Evolutionary conservation across 2,797 vertebrate genomes (phyloP).

Genomic region (Percopsis omiscomaycus): DNA sequence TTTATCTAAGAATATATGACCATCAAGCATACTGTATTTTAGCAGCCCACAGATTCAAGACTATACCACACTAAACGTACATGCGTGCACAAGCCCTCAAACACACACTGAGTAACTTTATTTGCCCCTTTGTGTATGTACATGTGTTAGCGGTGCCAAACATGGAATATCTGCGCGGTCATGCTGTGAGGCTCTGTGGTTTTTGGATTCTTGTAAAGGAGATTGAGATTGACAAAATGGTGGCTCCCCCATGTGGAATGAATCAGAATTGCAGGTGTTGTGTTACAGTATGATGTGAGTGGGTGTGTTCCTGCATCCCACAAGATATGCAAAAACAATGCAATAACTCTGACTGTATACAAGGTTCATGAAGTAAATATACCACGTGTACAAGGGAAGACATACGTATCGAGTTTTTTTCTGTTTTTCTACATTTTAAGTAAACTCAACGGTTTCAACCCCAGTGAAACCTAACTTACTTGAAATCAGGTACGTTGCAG

Average conservation of each 20-base stretch:
- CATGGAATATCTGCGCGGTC: slow-evolving; percentile 21
- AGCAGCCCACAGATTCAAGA: background rate
- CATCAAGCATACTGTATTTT: no score
- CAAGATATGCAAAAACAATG: slow-evolving; percentile 99
- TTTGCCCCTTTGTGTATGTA: slow-evolving; percentile 11
- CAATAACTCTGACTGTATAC: slow-evolving; percentile 94
- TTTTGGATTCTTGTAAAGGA: slow-evolving; percentile 15
- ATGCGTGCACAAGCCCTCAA: background rate
- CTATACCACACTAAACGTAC: background rate
- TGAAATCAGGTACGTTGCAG: slow-evolving; percentile 95
- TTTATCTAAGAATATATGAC: no score
- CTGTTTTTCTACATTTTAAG: slow-evolving; percentile 83
- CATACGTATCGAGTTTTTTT: slow-evolving; percentile 66
- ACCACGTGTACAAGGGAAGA: slow-evolving; percentile 55
- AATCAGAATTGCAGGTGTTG: slow-evolving; percentile 46
- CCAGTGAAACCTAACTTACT: slow-evolving; percentile 92
- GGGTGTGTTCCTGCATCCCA: slow-evolving; percentile 80
- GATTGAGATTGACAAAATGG: slow-evolving; percentile 30
- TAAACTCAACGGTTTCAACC: slow-evolving; percentile 78
- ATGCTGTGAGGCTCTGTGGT: slow-evolving; percentile 10
- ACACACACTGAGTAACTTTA: slow-evolving; percentile 6
- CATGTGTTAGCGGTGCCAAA: slow-evolving; percentile 26
- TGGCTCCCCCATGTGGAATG: slow-evolving; percentile 48
- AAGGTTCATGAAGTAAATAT: slow-evolving; percentile 69
- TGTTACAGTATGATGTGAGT: slow-evolving; percentile 60